Evolutionary conservation across 2,888 invertebrate genomes (phyloP).

Genomic region (Megamerina dolium): DNA sequence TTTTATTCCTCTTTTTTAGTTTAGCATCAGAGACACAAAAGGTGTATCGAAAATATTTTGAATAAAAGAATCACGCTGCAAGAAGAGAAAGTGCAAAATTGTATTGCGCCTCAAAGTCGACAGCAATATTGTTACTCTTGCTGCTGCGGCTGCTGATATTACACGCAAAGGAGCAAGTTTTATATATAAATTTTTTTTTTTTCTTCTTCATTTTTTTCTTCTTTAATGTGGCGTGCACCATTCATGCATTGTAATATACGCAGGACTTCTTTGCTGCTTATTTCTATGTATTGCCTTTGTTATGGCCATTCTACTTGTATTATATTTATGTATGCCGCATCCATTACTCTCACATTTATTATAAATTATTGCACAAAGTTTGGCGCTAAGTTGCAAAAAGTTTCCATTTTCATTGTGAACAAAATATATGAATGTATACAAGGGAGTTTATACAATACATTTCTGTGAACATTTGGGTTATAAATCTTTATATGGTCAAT

Average conservation of each 20-base stretch:
- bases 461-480: conserved; percentile 4
- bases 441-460: too few species aligned
- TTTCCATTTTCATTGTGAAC: conserved; percentile 7
- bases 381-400: conserved; percentile 30
- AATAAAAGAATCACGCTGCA: neutral
- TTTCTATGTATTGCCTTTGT: conserved; percentile 27
- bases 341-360: conserved; percentile 17
- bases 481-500: conserved; percentile 15
- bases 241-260: conserved; percentile 17
- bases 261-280: conserved; percentile 13
- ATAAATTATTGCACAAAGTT: conserved; percentile 44
- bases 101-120: conserved; percentile 16
- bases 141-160: too few species aligned
- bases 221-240: conserved; percentile 13
- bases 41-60: conserved; percentile 12
- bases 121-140: conserved; percentile 8
- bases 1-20: neutral
- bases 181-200: conserved; percentile 30
- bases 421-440: too few species aligned
- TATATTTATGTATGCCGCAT: conserved; percentile 1
- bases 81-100: conserved; percentile 1
- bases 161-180: conserved; percentile 38
- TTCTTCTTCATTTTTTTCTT: neutral
- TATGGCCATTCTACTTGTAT: neutral
- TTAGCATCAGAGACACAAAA: conserved; percentile 3